phyloP scores from a whole-genome alignment of 2,888 invertebrate genomes.

The Anthrax anthrax region DNA sequence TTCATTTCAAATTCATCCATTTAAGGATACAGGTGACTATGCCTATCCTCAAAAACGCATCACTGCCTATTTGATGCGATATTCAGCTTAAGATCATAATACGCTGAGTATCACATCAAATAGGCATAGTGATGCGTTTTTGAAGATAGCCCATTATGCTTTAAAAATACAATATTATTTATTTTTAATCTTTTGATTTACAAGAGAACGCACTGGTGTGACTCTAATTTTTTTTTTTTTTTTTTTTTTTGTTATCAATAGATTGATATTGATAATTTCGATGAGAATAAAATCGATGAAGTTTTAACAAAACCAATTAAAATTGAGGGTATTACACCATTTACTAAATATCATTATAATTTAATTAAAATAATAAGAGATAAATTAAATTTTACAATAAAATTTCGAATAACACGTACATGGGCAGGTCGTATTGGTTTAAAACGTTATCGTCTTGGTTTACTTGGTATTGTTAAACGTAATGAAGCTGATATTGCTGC shows the following conservation, averaged over 20 bases:
- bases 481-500: constrained; percentile 30
- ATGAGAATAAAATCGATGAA: constrained; percentile 20
- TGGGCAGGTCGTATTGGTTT: constrained; percentile 28
- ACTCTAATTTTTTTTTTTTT: neutral
- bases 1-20: no score
- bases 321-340: constrained; percentile 23
- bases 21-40: no score
- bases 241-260: constrained; percentile 12
- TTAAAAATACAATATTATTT: no score
- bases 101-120: no score
- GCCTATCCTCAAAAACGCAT: no score
- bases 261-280: constrained; percentile 27
- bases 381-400: constrained; percentile 25
- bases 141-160: no score
- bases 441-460: constrained; percentile 24
- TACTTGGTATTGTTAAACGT: constrained; percentile 25
- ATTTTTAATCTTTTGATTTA: no score
- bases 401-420: constrained; percentile 27
- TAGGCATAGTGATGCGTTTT: no score
- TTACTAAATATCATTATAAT: constrained; percentile 27
- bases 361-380: constrained; percentile 20
- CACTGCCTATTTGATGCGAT: no score
- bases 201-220: no score
- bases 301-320: constrained; percentile 17
- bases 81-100: no score